phyloP scores from a whole-genome alignment of 2,888 invertebrate genomes.

The Meteorus colon region DNA sequence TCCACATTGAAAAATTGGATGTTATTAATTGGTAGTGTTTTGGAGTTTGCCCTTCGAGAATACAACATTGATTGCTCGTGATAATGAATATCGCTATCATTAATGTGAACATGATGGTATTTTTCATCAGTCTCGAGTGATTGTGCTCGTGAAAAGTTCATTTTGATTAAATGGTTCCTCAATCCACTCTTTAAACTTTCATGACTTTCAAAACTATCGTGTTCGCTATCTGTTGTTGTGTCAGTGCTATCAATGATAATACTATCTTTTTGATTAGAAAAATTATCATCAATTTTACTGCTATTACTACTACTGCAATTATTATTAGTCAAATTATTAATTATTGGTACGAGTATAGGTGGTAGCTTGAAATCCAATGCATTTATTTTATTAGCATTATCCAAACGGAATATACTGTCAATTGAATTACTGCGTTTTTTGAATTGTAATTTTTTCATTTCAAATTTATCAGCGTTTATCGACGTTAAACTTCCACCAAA shows the following conservation, averaged over 20 bases:
- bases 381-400: conserved; percentile 57
- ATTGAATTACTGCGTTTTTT: conserved; percentile 64
- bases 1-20: conserved; percentile 33
- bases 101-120: conserved; percentile 45
- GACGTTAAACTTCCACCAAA: conserved; percentile 65
- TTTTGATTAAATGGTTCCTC: conserved; percentile 56
- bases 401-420: conserved; percentile 61
- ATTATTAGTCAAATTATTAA: conserved; percentile 75
- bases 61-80: conserved; percentile 14
- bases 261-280: conserved; percentile 37
- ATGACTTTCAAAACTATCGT: conserved; percentile 65
- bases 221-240: conserved; percentile 61
- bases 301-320: conserved; percentile 46
- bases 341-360: conserved; percentile 82
- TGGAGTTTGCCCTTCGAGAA: neutral
- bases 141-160: conserved; percentile 22
- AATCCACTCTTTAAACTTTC: conserved; percentile 63
- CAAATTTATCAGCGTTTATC: conserved; percentile 63
- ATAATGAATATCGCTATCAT: conserved; percentile 31
- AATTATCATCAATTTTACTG: conserved; percentile 56
- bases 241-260: conserved; percentile 49
- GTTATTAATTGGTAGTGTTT: conserved; percentile 23
- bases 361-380: conserved; percentile 76
- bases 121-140: conserved; percentile 47
- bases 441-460: conserved; percentile 62